A percentile compares a stretch with the other conserved stretches of the same genome.
Evolutionary conservation across 64 coral and sea anemone genomes (phyloP).

Genomic region (Montipora cactus): DNA sequence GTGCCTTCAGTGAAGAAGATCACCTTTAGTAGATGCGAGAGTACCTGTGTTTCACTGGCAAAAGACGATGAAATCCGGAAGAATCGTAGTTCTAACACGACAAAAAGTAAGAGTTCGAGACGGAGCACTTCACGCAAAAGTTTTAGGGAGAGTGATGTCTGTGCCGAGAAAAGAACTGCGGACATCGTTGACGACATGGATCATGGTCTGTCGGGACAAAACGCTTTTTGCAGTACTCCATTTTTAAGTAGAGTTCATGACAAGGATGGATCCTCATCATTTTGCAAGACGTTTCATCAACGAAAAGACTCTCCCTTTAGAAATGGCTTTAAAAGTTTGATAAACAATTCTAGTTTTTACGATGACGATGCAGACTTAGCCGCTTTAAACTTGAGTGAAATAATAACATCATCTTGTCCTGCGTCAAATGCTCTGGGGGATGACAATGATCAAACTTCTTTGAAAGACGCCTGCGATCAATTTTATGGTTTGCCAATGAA

Average conservation of each 20-base stretch:
- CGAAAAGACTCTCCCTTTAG: background rate
- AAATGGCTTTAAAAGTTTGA: background rate
- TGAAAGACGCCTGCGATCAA: background rate
- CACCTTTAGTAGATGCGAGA: background rate
- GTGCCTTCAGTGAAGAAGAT: conserved; percentile 1
- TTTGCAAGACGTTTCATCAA: background rate
- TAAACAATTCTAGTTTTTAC: conserved; percentile 26
- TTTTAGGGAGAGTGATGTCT: background rate
- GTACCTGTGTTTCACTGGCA: too few relatives aligned
- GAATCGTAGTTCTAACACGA: background rate
- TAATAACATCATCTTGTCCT: conserved; percentile 5
- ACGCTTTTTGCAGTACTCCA: conserved; percentile 11
- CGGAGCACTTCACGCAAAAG: background rate
- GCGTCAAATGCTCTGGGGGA: background rate
- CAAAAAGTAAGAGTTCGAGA: conserved; percentile 23
- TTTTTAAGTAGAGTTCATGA: background rate
- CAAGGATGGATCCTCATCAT: background rate
- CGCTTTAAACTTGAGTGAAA: conserved; percentile 29
- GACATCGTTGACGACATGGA: background rate
- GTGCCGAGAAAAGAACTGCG: background rate
- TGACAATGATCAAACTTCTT: background rate
- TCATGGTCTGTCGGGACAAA: background rate
- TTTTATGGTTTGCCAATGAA: conserved; percentile 76
- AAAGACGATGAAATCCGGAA: background rate
- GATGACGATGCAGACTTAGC: conserved; percentile 26